Evolutionary conservation across 1,140 invertebrate species (phyloP), one percentile per base, ranked within the genome.

Genomic region (Parasteatoda tepidariorum): DNA sequence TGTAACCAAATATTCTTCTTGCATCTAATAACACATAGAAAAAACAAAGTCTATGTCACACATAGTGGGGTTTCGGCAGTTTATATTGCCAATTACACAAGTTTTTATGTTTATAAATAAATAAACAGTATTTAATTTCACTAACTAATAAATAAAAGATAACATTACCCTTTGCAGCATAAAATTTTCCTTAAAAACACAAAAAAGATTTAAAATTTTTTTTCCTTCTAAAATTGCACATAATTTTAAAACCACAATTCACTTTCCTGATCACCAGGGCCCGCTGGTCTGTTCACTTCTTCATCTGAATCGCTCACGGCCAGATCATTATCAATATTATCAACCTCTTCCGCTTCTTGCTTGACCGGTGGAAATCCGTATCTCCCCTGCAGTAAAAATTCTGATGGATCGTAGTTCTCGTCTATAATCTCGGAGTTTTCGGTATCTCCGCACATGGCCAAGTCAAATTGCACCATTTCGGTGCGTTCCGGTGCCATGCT

Each of bases 391-490:
- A 95, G 91, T 13, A 95, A 87, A 86, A 96, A 95, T 87, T 95
- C 95, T 1, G 94, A 95, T 13, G 95, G 94, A 90, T 96, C 95
- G 88, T 96, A 96, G 87, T 94, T 94, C 9, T 94, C 93, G 90
- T 95, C 94, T 9, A 95, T 93, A 89, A 94, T 92, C 78, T 92
- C 93, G 86, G 95, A 94, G 85, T 95, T 94, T 92, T 85, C 81
- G 30, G 85, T 73, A 6, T 54, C 81, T 15, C 28, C 64, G 59
- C 54, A 62, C 28, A 82, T n/a, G 7, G 67, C 13, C 7, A 82
- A 15, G 26, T 82, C 78, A 71, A 31, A 71, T 0, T 82, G 78
- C 5, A 71, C 67, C 34, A 71, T 71, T 26, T 57, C 55, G 41
- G 34, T 22, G 55, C 33, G 18, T 22, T 75, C 73, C 11, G 55